Conservation (phyloP, 2,113 vertebrate species). For the Pongo abelii region DNA sequence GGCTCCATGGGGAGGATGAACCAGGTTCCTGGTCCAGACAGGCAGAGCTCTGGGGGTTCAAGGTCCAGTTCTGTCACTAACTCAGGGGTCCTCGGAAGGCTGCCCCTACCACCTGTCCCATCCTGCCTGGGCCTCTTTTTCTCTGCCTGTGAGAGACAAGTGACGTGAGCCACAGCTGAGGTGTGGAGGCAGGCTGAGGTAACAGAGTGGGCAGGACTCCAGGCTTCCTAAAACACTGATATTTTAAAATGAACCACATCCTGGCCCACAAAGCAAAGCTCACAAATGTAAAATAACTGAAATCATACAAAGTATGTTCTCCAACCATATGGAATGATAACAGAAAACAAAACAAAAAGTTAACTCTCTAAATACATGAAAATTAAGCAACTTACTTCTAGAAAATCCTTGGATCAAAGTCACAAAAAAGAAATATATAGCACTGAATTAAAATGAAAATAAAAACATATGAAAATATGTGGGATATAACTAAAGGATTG, state of each 20-base stretch:
- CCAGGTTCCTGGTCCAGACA: neutral
- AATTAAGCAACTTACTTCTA: conserved; percentile 1
- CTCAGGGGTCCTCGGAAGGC: neutral
- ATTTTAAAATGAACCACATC: conserved; percentile 19
- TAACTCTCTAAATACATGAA: neutral
- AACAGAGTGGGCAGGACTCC: neutral
- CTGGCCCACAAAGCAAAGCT: neutral
- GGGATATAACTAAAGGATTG: neutral
- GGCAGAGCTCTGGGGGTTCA: neutral
- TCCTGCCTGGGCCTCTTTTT: neutral
- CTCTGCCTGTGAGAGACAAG: neutral
- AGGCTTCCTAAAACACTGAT: neutral
- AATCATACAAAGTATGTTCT: neutral
- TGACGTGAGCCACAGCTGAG: neutral
- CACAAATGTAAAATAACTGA: conserved; percentile 1
- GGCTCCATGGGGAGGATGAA: neutral
- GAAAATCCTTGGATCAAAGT: neutral
- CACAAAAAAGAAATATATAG: neutral
- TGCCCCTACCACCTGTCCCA: neutral
- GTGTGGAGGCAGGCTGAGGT: neutral
- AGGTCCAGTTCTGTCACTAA: neutral
- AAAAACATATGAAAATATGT: neutral
- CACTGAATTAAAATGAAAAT: conserved; percentile 14
- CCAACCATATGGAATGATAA: neutral
- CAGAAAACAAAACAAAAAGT: neutral